phyloP scores from a whole-genome alignment of 2,113 vertebrate genomes.

The Coptodon rendalli region DNA sequence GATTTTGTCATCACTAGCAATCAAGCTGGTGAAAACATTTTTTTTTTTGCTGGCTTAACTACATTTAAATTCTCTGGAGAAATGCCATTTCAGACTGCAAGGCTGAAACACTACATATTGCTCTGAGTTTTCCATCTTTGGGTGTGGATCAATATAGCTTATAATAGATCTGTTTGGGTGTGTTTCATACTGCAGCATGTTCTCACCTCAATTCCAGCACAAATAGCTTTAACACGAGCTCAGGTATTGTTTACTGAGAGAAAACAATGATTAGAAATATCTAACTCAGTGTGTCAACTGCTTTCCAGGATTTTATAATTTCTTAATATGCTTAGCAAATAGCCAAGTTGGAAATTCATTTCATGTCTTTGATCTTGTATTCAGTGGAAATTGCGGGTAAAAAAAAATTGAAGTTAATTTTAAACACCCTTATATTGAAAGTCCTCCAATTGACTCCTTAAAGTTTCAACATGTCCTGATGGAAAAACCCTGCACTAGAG shows the following conservation, averaged over 20 bases:
- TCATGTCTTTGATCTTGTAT: background rate
- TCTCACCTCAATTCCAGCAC: constrained; percentile 33
- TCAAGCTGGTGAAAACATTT: constrained; percentile 3
- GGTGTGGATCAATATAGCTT: constrained; percentile 52
- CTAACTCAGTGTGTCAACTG: background rate
- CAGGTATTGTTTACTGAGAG: constrained; percentile 7
- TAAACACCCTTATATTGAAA: background rate
- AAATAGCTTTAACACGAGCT: constrained; percentile 17
- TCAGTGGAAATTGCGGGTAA: background rate
- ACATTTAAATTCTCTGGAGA: constrained; percentile 43
- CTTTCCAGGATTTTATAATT: constrained; percentile 10
- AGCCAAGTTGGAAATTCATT: background rate
- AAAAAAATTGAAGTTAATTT: background rate
- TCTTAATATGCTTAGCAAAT: background rate
- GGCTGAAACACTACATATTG: constrained; percentile 33
- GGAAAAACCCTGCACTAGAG: background rate
- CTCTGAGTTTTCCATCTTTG: constrained; percentile 45
- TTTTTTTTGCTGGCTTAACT: constrained; percentile 17
- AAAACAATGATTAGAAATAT: constrained; percentile 2
- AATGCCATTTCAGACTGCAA: constrained; percentile 43
- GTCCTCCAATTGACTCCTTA: background rate
- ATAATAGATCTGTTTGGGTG: constrained; percentile 58
- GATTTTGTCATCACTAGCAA: constrained; percentile 11
- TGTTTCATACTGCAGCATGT: constrained; percentile 31
- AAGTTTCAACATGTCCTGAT: background rate